phyloP scores from a whole-genome alignment of 2,113 vertebrate genomes.

The Ptilonorhynchus violaceus region DNA sequence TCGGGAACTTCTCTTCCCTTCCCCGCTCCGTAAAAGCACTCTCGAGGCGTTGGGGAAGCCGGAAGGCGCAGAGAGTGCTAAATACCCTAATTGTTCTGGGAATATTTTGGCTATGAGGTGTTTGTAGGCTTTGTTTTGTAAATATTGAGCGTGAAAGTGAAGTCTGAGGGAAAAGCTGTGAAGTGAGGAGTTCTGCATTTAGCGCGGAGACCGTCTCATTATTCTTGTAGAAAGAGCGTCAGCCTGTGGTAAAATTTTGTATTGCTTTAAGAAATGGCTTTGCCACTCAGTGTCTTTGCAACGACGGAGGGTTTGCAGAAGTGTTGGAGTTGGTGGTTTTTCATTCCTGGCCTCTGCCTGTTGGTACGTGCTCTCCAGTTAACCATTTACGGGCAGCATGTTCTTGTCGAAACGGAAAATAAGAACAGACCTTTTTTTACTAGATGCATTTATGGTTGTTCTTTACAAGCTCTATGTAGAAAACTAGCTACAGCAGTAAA shows the following conservation, averaged over 20 bases:
- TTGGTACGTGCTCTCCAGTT: neutral
- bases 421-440: neutral
- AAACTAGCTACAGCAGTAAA: neutral
- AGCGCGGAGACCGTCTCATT: constrained; percentile 24
- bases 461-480: neutral
- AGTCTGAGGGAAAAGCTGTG: constrained; percentile 44
- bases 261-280: constrained; percentile 62
- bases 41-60: neutral
- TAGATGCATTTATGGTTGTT: neutral
- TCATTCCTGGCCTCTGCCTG: neutral
- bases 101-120: neutral
- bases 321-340: constrained; percentile 15
- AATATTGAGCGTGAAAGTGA: constrained; percentile 28
- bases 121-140: constrained; percentile 23
- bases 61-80: neutral
- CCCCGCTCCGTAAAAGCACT: accelerated
- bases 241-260: constrained; percentile 78
- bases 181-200: constrained; percentile 40
- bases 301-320: neutral
- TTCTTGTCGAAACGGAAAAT: neutral
- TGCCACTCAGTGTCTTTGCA: constrained; percentile 15
- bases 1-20: neutral
- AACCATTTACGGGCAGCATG: neutral
- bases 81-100: neutral
- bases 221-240: constrained; percentile 81